These are phyloP conservation scores for Trichacis sp. DNA, from an alignment of 2,888 invertebrate genomes.

Conservation along the genomic window DNA sequence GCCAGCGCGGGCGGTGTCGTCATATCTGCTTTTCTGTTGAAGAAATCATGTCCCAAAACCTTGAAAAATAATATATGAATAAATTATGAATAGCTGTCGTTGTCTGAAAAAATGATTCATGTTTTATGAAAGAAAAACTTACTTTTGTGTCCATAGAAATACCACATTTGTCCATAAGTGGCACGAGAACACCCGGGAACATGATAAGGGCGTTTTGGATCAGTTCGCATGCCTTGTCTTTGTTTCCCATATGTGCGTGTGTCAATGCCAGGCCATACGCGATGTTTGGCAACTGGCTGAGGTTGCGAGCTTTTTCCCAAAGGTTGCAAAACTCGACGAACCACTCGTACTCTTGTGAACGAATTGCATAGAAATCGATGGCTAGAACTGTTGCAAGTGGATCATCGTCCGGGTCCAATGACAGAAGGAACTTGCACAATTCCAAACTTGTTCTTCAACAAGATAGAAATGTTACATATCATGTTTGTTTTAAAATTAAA, in stretches of 20 bases:
- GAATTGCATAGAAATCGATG: constrained; percentile 86
- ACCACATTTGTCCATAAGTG: constrained; percentile 81
- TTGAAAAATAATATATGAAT: constrained; percentile 31
- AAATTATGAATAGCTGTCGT: constrained; percentile 5
- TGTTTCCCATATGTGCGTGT: constrained; percentile 73
- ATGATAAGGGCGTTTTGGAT: constrained; percentile 84
- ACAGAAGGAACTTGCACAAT: constrained; percentile 85
- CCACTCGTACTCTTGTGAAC: constrained; percentile 81
- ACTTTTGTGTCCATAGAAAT: constrained; percentile 77
- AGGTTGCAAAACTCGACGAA: constrained; percentile 73
- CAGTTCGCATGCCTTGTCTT: constrained; percentile 72
- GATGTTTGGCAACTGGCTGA: constrained; percentile 88
- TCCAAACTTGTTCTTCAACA: constrained; percentile 82
- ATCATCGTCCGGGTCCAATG: constrained; percentile 81
- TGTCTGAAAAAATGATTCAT: too few relatives aligned
- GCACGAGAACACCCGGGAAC: constrained; percentile 83
- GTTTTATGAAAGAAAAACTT: neutral
- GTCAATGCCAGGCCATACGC: constrained; percentile 85
- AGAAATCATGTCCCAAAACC: constrained; percentile 61
- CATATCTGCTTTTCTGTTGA: constrained; percentile 70
- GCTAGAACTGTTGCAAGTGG: constrained; percentile 82
- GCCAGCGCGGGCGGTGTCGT: constrained; percentile 73
- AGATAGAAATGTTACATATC: constrained; percentile 15
- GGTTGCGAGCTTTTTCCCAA: constrained; percentile 76
- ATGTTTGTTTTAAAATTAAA: neutral